Evolutionary conservation across 2,888 invertebrate genomes (phyloP).

Genomic region (Caradrina kadenii): DNA sequence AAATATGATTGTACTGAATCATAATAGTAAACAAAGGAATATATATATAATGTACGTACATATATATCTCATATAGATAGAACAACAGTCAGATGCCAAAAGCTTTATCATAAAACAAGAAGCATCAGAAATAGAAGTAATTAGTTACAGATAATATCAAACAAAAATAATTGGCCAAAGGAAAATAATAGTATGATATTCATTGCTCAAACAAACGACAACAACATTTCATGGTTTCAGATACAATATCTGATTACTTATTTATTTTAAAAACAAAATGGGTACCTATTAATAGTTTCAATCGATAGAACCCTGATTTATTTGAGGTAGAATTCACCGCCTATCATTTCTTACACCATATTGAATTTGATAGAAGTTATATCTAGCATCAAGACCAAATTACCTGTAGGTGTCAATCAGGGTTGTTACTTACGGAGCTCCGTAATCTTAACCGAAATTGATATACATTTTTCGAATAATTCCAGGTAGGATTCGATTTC

Average conservation of each 20-base stretch:
- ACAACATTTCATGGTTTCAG: constrained; percentile 14
- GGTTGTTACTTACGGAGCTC: too few relatives aligned
- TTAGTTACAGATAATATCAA: constrained; percentile 30
- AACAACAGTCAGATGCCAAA: constrained; percentile 8
- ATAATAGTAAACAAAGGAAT: background rate
- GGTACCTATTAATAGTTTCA: constrained; percentile 3
- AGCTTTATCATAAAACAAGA: constrained; percentile 16
- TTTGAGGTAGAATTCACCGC: too few relatives aligned
- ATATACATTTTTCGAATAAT: too few relatives aligned
- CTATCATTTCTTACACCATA: too few relatives aligned
- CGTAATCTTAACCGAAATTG: too few relatives aligned
- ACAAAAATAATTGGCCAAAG: constrained; percentile 26
- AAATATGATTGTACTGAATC: background rate
- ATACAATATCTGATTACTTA: constrained; percentile 17
- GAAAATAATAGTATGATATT: constrained; percentile 12
- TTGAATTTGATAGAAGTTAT: constrained; percentile 11
- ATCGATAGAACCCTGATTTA: background rate
- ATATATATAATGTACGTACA: background rate
- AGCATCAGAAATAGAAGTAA: constrained; percentile 35
- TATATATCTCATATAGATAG: background rate
- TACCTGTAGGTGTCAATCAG: too few relatives aligned
- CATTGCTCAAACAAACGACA: constrained; percentile 20
- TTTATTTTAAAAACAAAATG: constrained; percentile 7
- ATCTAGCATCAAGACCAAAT: constrained; percentile 36
- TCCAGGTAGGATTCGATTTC: too few relatives aligned